phyloP scores from a whole-genome alignment of 2,888 invertebrate species.

The Carcina quercana region DNA sequence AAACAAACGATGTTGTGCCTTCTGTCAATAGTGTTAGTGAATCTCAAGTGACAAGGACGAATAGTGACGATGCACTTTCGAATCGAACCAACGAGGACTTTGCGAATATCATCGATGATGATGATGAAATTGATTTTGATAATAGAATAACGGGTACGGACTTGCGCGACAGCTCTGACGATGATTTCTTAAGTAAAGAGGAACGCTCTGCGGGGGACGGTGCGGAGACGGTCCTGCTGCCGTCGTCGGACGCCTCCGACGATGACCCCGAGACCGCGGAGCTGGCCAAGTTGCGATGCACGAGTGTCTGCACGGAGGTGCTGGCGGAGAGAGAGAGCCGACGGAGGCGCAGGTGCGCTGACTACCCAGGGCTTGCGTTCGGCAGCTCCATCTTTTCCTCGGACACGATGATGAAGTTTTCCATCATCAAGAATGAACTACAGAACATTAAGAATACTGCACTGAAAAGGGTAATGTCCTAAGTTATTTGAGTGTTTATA shows the following conservation, averaged over 20 bases:
- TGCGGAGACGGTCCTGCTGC: slow-evolving; percentile 54
- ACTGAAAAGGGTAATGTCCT: slow-evolving; percentile 92
- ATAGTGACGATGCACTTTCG: slow-evolving; percentile 73
- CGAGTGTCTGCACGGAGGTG: slow-evolving; percentile 92
- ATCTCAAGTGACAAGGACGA: slow-evolving; percentile 73
- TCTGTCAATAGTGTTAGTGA: slow-evolving; percentile 74
- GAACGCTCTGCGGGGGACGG: slow-evolving; percentile 63
- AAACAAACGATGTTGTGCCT: slow-evolving; percentile 69
- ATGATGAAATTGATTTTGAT: slow-evolving; percentile 55
- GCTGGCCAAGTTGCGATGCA: slow-evolving; percentile 88
- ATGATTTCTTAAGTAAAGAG: slow-evolving; percentile 60
- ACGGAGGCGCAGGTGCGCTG: slow-evolving; percentile 86
- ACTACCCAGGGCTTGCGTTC: slow-evolving; percentile 94
- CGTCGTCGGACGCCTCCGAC: slow-evolving; percentile 62
- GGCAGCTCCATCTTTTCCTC: slow-evolving; percentile 95
- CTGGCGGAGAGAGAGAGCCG: slow-evolving; percentile 88
- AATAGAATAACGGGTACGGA: slow-evolving; percentile 44
- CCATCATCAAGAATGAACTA: slow-evolving; percentile 96
- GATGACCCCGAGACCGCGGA: slow-evolving; percentile 87
- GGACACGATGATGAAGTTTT: slow-evolving; percentile 98
- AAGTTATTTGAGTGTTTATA: slow-evolving; percentile 54
- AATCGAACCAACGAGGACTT: slow-evolving; percentile 56
- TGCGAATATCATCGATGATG: slow-evolving; percentile 51
- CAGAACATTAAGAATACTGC: slow-evolving; percentile 98
- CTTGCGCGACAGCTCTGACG: slow-evolving; percentile 53